phyloP scores from a whole-genome alignment of 2,797 vertebrate species.

The Eulemur rubriventer region DNA sequence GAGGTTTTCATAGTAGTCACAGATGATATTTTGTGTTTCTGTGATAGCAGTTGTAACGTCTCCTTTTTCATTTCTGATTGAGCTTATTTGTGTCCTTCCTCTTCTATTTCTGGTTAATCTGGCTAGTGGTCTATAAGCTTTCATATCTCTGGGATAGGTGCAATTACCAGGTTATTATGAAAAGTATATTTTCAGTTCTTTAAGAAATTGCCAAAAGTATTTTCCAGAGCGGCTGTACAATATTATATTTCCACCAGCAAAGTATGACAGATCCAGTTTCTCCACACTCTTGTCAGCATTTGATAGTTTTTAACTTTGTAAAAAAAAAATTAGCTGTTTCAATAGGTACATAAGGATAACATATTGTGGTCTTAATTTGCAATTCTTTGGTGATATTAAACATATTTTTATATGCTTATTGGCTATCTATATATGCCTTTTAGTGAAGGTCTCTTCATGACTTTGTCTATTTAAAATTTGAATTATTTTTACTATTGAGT shows the following conservation, averaged over 20 bases:
- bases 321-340: neutral
- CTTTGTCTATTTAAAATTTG: neutral
- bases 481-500: neutral
- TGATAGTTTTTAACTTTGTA: neutral
- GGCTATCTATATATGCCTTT: neutral
- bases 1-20: neutral
- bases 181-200: neutral
- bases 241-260: neutral
- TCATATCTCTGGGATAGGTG: neutral
- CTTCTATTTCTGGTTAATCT: too few species aligned
- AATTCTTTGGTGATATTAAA: neutral
- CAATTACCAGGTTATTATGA: neutral
- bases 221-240: neutral
- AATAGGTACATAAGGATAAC: neutral
- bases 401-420: neutral
- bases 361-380: neutral
- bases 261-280: neutral
- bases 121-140: too few species aligned
- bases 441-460: neutral
- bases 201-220: neutral
- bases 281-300: neutral
- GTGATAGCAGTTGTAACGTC: too few species aligned
- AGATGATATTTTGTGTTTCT: neutral
- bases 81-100: too few species aligned
- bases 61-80: too few species aligned